Evolutionary conservation across 1,140 invertebrate genomes (phyloP).

Genomic region (Drosophila repleta): DNA sequence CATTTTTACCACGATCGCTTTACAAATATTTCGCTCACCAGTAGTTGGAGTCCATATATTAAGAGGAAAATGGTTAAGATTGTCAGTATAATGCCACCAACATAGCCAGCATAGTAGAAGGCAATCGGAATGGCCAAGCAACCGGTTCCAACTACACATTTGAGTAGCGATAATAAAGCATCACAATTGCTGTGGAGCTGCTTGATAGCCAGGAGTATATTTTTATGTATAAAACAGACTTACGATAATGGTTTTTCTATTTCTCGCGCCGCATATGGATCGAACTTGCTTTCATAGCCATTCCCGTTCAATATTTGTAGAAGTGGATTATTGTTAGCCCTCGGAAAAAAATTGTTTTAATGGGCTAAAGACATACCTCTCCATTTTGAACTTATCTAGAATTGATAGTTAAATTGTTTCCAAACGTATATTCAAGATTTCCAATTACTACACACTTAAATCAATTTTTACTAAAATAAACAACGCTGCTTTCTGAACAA

Average conservation of each 20-base stretch:
- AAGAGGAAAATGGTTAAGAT: slow-evolving; percentile 1
- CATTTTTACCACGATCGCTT: neutral
- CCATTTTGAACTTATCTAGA: too few species aligned
- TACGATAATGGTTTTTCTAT: slow-evolving; percentile 39
- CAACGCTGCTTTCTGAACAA: too few species aligned
- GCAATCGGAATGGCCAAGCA: slow-evolving; percentile 48
- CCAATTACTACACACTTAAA: too few species aligned
- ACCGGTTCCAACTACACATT: slow-evolving; percentile 48
- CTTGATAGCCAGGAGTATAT: too few species aligned
- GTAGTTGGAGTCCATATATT: slow-evolving; percentile 48
- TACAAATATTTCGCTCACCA: slow-evolving; percentile 18
- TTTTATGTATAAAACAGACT: neutral
- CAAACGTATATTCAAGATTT: too few species aligned
- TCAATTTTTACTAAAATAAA: too few species aligned
- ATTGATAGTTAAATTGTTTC: too few species aligned
- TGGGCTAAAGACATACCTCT: too few species aligned
- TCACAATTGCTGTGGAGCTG: slow-evolving; percentile 18
- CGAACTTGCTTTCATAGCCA: slow-evolving; percentile 9
- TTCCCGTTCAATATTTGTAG: neutral
- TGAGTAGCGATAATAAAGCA: slow-evolving; percentile 34
- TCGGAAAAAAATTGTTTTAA: too few species aligned
- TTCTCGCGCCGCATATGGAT: slow-evolving; percentile 46
- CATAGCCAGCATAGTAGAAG: slow-evolving; percentile 26
- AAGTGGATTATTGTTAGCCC: too few species aligned
- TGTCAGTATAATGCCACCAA: slow-evolving; percentile 25